Percentiles rank a stretch among this genome's conserved stretches.
These are phyloP conservation scores for Batillaria attramentaria DNA, from an alignment of 1,140 invertebrate species.

Conservation along the genomic window DNA sequence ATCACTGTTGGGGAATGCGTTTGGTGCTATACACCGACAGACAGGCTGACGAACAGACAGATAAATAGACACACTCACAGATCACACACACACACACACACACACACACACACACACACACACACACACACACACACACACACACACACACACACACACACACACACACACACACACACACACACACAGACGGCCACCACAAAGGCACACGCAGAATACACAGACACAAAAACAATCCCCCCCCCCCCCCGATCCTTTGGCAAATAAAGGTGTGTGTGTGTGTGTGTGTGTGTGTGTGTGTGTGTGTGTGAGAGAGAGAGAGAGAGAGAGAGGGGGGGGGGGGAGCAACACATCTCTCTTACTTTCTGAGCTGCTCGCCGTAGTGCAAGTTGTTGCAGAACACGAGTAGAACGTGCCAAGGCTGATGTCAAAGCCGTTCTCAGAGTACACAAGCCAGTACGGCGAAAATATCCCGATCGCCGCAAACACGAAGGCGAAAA, in stretches of 20 bases:
- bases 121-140: not conserved
- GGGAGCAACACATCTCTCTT: too few relatives aligned
- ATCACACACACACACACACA: not conserved
- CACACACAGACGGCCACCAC: not conserved
- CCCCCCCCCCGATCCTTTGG: too few relatives aligned
- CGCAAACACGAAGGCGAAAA: not conserved
- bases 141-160: slow-evolving; percentile 2
- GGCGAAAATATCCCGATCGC: not conserved
- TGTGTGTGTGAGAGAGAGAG: too few relatives aligned
- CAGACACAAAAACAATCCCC: too few relatives aligned
- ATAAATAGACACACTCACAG: not conserved
- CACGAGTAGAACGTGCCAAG: too few relatives aligned
- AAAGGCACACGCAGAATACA: not conserved
- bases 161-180: not conserved
- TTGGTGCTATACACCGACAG: too few relatives aligned
- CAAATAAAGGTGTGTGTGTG: too few relatives aligned
- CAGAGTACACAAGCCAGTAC: not conserved
- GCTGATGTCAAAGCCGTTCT: not conserved
- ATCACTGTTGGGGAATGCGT: too few relatives aligned
- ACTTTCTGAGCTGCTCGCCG: too few relatives aligned
- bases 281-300: too few relatives aligned
- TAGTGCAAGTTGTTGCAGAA: too few relatives aligned
- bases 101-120: slow-evolving; percentile 1
- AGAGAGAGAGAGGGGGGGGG: too few relatives aligned
- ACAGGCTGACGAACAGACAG: not conserved